phyloP scores from a whole-genome alignment of 2,113 vertebrate species.

The Crotalus horridus region DNA sequence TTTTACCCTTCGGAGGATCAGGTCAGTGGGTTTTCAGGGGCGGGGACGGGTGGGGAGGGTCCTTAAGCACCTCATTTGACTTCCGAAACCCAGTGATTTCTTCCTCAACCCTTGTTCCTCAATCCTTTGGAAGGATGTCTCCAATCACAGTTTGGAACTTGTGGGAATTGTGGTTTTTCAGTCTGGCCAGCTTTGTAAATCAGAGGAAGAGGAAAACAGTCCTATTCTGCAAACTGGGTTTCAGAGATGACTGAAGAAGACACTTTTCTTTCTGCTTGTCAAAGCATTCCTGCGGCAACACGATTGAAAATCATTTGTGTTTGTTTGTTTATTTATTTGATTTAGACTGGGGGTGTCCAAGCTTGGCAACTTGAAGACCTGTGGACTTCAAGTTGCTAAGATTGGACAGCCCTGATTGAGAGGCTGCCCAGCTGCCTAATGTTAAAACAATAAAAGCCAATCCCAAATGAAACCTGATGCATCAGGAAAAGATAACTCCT shows the following conservation, averaged over 20 bases:
- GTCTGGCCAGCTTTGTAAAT: not conserved
- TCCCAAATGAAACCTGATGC: too few relatives aligned
- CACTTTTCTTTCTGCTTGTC: not conserved
- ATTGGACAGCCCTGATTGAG: too few relatives aligned
- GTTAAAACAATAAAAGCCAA: too few relatives aligned
- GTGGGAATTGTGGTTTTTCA: not conserved
- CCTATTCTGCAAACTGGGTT: not conserved
- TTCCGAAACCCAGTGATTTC: not conserved
- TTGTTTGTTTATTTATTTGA: not conserved
- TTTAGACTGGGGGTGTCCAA: not conserved
- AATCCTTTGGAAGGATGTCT: not conserved
- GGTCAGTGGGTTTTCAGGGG: constrained; percentile 62
- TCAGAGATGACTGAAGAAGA: not conserved
- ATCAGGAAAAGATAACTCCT: too few relatives aligned
- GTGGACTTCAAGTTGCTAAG: too few relatives aligned
- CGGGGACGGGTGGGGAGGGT: not conserved
- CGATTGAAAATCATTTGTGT: not conserved
- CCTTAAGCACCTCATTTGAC: not conserved
- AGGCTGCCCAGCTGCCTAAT: too few relatives aligned
- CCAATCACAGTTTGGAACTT: not conserved
- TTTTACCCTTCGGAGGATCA: constrained; percentile 88
- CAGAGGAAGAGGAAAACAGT: not conserved
- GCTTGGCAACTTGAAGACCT: too few relatives aligned
- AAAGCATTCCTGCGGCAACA: not conserved
- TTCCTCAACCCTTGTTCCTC: not conserved